A percentile compares a stretch with the other conserved stretches of the same genome.
Evolutionary conservation across 1,140 invertebrate genomes (phyloP).

Genomic region (Danaus plexippus): DNA sequence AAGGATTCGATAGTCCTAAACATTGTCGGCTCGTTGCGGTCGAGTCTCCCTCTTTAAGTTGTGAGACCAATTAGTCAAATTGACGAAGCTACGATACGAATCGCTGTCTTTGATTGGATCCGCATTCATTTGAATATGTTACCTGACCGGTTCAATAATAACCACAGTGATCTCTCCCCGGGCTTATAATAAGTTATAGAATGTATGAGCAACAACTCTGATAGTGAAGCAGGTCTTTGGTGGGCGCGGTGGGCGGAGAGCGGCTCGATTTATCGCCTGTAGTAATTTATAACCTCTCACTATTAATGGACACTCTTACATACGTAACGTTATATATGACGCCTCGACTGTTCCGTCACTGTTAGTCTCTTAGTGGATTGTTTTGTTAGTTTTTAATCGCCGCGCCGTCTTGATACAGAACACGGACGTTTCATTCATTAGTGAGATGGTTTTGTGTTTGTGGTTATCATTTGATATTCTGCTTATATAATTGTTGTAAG

Average conservation of each 20-base stretch:
- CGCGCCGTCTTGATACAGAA: too few species aligned
- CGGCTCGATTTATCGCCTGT: conserved; percentile 37
- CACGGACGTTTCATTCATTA: too few species aligned
- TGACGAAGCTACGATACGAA: conserved; percentile 23
- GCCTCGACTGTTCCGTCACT: neutral
- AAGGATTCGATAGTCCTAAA: conserved; percentile 3
- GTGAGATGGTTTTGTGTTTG: too few species aligned
- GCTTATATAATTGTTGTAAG: too few species aligned
- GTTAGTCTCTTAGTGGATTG: too few species aligned
- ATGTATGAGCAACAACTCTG: neutral
- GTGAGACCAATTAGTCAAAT: conserved; percentile 46
- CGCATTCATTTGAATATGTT: conserved; percentile 3
- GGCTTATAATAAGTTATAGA: conserved; percentile 2
- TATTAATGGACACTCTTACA: conserved; percentile 47
- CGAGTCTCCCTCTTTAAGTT: conserved; percentile 12
- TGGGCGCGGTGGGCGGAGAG: conserved; percentile 25
- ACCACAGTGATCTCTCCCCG: neutral
- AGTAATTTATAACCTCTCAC: conserved; percentile 9
- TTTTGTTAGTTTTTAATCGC: too few species aligned
- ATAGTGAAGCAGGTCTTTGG: neutral
- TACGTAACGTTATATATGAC: conserved; percentile 9
- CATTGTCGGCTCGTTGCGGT: conserved; percentile 14
- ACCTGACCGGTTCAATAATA: neutral
- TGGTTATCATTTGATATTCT: too few species aligned
- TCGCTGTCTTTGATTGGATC: conserved; percentile 9